Conservation (phyloP, 2,888 invertebrate species). For the Stenodema calcarata region DNA sequence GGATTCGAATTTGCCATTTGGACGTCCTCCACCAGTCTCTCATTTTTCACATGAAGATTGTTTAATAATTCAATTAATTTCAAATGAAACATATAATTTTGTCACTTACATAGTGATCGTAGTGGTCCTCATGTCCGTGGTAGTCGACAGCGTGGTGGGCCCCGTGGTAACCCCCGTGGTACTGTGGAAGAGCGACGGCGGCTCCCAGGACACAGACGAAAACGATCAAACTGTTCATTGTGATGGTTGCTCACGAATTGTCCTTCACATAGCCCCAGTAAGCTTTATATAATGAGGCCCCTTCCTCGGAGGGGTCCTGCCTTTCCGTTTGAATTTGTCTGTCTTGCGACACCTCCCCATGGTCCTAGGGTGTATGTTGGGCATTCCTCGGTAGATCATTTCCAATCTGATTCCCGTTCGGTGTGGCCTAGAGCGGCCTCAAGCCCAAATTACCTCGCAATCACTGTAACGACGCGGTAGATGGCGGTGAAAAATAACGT, state of each 20-base stretch:
- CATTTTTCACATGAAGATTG: no score
- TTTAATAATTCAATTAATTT: no score
- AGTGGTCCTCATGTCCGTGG: conserved; percentile 32
- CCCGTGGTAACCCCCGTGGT: conserved; percentile 5
- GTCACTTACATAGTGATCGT: conserved; percentile 30
- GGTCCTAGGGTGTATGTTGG: background rate
- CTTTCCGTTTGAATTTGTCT: background rate
- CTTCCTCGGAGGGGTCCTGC: background rate
- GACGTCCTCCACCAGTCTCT: no score
- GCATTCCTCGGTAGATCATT: background rate
- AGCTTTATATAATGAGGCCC: conserved; percentile 29
- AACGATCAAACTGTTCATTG: conserved; percentile 36
- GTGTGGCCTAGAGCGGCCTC: background rate
- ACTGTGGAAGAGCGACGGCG: conserved; percentile 14
- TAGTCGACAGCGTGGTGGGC: background rate
- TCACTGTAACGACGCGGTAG: background rate
- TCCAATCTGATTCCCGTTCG: background rate
- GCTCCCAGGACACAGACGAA: conserved; percentile 13
- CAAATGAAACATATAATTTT: background rate
- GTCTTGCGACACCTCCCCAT: background rate
- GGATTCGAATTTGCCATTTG: no score
- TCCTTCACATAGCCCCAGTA: background rate
- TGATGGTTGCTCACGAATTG: background rate
- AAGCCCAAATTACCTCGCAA: background rate
- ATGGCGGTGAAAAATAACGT: background rate